These are phyloP conservation scores for Atta cephalotes DNA, from an alignment of 1,140 invertebrate genomes.

Conservation along the genomic window DNA sequence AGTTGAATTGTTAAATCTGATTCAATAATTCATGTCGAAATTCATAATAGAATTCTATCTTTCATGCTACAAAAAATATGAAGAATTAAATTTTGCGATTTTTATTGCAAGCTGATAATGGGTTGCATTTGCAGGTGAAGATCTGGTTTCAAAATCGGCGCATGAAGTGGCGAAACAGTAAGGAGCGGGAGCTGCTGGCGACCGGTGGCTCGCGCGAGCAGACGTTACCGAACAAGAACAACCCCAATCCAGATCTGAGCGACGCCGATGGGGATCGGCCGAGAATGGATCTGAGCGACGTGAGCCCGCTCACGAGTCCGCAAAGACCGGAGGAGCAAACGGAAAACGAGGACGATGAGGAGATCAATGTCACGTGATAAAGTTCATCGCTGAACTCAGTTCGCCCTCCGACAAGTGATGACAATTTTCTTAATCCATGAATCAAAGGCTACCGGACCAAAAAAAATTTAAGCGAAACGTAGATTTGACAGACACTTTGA, in stretches of 20 bases:
- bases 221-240: conserved; percentile 98
- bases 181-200: conserved; percentile 97
- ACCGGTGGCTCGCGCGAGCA: conserved; percentile 97
- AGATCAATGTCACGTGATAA: conserved; percentile 94
- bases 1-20: background rate
- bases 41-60: background rate
- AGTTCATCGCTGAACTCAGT: conserved; percentile 50
- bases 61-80: background rate
- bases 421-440: conserved; percentile 50
- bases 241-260: conserved; percentile 97
- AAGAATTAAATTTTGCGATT: background rate
- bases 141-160: conserved; percentile 98
- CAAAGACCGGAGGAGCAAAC: conserved; percentile 87
- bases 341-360: conserved; percentile 92
- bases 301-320: conserved; percentile 85
- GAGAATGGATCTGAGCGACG: conserved; percentile 87
- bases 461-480: conserved; percentile 6
- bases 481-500: conserved; percentile 19
- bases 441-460: conserved; percentile 47
- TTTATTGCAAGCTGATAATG: conserved; percentile 12
- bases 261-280: conserved; percentile 94
- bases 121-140: conserved; percentile 91
- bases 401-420: conserved; percentile 29
- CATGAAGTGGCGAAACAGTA: conserved; percentile 99
- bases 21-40: background rate